Conservation (phyloP, 64 coral and sea anemone species). For the Montipora capricornis region DNA sequence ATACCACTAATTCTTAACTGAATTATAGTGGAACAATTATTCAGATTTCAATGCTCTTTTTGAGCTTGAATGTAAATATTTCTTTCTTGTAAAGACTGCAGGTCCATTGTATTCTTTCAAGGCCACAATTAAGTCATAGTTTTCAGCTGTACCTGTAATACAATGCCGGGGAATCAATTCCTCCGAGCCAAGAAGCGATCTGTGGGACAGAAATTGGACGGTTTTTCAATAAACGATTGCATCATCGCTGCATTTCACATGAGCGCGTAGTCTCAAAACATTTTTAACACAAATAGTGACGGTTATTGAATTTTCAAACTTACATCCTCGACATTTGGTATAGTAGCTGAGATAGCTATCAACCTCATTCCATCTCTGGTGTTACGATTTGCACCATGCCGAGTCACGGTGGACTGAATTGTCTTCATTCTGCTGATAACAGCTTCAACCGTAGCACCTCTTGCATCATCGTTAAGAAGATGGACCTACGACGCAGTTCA, state of each 20-base stretch:
- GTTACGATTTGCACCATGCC: slow-evolving; percentile 53
- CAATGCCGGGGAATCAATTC: slow-evolving; percentile 83
- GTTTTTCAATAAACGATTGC: background rate
- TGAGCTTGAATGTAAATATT: background rate
- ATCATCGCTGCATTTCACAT: too few relatives aligned
- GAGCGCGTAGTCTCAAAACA: too few relatives aligned
- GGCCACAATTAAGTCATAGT: background rate
- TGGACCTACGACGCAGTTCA: slow-evolving; percentile 72
- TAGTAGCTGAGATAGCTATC: slow-evolving; percentile 94
- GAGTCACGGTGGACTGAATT: slow-evolving; percentile 84
- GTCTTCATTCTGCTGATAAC: slow-evolving; percentile 99
- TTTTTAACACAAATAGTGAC: too few relatives aligned
- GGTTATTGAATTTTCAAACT: background rate
- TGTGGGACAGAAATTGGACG: background rate
- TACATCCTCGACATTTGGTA: slow-evolving; percentile 97
- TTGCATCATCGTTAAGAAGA: slow-evolving; percentile 86
- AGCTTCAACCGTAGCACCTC: slow-evolving; percentile 95
- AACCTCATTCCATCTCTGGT: slow-evolving; percentile 75
- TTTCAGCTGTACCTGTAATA: slow-evolving; percentile 79
- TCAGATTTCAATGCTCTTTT: background rate
- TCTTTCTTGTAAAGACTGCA: background rate
- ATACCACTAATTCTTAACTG: too few relatives aligned
- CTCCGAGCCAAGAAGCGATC: slow-evolving; percentile 94
- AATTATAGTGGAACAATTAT: too few relatives aligned
- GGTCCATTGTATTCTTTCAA: background rate